phyloP scores from a whole-genome alignment of 2,113 vertebrate genomes.

The Naja naja region DNA sequence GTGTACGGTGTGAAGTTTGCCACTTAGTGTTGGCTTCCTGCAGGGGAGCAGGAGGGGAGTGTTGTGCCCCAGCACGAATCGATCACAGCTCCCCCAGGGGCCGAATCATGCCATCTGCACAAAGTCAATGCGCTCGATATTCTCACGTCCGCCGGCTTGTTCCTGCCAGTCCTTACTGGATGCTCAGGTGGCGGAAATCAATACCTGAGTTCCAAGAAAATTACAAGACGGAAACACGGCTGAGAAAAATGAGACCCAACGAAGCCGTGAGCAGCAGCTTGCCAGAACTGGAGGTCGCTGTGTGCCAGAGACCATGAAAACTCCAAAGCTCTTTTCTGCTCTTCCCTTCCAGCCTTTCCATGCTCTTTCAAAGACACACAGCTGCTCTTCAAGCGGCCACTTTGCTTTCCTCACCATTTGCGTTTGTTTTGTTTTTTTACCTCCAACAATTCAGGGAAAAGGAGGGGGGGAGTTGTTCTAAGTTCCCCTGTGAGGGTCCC shows the following conservation, averaged over 20 bases:
- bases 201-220: background rate
- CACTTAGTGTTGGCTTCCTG: background rate
- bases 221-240: background rate
- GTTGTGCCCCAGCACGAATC: background rate
- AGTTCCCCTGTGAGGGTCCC: background rate
- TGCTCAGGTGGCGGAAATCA: background rate
- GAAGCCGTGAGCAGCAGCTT: background rate
- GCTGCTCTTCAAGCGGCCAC: background rate
- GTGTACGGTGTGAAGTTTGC: background rate
- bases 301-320: background rate
- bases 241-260: background rate
- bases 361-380: background rate
- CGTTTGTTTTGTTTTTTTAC: background rate
- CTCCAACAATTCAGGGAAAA: background rate
- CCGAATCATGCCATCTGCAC: background rate
- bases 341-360: background rate
- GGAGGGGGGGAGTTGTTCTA: background rate
- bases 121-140: background rate
- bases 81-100: background rate
- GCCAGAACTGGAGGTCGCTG: background rate
- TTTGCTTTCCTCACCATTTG: background rate
- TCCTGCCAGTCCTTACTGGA: background rate
- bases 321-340: background rate
- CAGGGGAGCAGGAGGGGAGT: fast-evolving
- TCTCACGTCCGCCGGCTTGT: background rate